These are phyloP conservation scores for Zaprionus gabonicus DNA, from an alignment of 1,140 invertebrate species.

Conservation along the genomic window DNA sequence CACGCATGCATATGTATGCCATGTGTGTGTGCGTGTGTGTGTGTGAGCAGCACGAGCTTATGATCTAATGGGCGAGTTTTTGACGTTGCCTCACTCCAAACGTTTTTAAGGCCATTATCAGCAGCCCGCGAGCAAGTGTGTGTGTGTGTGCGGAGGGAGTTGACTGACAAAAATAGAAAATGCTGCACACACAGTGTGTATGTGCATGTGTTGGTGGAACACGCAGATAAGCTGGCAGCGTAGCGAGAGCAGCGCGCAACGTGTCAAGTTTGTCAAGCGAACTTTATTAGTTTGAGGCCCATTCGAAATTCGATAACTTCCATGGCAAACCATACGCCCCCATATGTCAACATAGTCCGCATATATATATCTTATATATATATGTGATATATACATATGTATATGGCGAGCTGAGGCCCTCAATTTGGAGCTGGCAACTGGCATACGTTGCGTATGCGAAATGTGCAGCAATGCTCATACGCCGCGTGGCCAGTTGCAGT, in stretches of 20 bases:
- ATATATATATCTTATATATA: neutral
- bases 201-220: neutral
- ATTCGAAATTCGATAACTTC: constrained; percentile 1
- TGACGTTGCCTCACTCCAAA: constrained; percentile 63
- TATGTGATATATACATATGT: neutral
- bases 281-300: constrained; percentile 18
- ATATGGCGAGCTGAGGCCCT: neutral
- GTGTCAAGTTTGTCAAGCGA: constrained; percentile 58
- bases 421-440: neutral
- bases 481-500: constrained; percentile 14
- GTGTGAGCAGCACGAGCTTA: constrained; percentile 42
- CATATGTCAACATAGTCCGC: neutral
- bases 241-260: constrained; percentile 26
- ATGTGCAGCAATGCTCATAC: constrained; percentile 36
- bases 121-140: constrained; percentile 8
- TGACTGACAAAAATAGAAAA: constrained; percentile 40
- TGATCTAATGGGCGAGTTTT: constrained; percentile 72
- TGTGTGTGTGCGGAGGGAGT: neutral
- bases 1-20: neutral
- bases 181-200: neutral
- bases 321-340: constrained; percentile 10
- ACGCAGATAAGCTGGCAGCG: neutral
- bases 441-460: constrained; percentile 45
- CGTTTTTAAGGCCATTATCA: constrained; percentile 54
- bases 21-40: constrained; percentile 27